These are phyloP conservation scores for Silurus meridionalis DNA, from an alignment of 2,113 vertebrate species.

Conservation along the genomic window DNA sequence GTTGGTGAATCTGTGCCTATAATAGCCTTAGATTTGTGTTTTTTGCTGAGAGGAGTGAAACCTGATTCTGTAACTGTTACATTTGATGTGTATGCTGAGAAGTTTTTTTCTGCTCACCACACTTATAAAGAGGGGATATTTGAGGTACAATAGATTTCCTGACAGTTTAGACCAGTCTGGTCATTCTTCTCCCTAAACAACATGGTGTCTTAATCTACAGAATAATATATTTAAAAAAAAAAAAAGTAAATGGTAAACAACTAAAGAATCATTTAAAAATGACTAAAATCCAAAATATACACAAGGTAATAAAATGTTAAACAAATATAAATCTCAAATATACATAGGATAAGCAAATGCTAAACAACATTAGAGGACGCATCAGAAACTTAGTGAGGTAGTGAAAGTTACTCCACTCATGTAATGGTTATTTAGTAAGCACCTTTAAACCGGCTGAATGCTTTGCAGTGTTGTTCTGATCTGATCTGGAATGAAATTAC, in stretches of 20 bases:
- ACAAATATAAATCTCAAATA: not conserved
- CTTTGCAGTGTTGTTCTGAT: not conserved
- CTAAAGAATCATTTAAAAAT: not conserved
- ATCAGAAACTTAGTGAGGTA: not conserved
- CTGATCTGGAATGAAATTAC: not conserved
- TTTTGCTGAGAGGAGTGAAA: too few species aligned
- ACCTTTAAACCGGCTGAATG: not conserved
- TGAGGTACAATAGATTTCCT: too few species aligned
- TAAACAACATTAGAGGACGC: not conserved
- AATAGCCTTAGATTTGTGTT: too few species aligned
- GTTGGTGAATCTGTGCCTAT: too few species aligned
- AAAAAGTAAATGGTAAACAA: not conserved
- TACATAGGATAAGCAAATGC: not conserved
- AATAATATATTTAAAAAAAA: too few species aligned
- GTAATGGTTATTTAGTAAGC: not conserved
- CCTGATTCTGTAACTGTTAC: too few species aligned
- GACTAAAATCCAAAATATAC: not conserved
- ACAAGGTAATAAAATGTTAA: not conserved
- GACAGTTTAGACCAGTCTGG: too few species aligned
- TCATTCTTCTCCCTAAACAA: too few species aligned
- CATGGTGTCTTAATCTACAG: too few species aligned
- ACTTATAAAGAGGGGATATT: too few species aligned
- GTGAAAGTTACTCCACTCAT: not conserved
- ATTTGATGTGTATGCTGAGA: too few species aligned
- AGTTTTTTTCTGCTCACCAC: too few species aligned